Evolutionary conservation across 2,797 vertebrate species (phyloP).

Genomic region (Lutjanus argentimaculatus): DNA sequence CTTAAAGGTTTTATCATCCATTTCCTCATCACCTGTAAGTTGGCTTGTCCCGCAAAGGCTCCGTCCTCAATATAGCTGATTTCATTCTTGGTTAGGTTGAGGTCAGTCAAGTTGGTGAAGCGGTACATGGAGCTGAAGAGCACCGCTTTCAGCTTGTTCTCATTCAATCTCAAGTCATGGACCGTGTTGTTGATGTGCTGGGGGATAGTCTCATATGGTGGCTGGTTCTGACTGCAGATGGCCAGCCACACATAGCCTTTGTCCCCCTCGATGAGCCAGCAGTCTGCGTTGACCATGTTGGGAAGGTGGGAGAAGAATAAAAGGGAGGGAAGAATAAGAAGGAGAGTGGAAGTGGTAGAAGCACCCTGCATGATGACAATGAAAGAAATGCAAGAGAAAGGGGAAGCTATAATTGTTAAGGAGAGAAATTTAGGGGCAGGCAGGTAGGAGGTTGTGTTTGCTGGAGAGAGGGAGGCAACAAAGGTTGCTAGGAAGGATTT

Average conservation of each 20-base stretch:
- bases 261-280: constrained; percentile 99
- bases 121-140: constrained; percentile 96
- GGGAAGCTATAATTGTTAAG: constrained; percentile 6
- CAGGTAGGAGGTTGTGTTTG: constrained; percentile 36
- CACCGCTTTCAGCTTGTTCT: constrained; percentile 98
- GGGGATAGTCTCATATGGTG: constrained; percentile 97
- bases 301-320: constrained; percentile 80
- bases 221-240: constrained; percentile 99
- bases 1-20: not conserved
- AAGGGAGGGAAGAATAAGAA: constrained; percentile 81
- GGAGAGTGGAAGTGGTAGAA: constrained; percentile 50
- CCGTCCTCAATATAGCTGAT: constrained; percentile 98
- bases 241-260: constrained; percentile 99
- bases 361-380: constrained; percentile 69
- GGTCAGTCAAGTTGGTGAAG: constrained; percentile 97
- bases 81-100: constrained; percentile 99
- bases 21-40: constrained; percentile 89
- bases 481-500: constrained; percentile 29
- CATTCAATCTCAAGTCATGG: constrained; percentile 96
- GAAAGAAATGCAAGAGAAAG: constrained; percentile 6
- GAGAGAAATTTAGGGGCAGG: constrained; percentile 4
- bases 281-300: constrained; percentile 88
- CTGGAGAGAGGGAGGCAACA: constrained; percentile 46
- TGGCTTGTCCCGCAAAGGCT: constrained; percentile 95
- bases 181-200: constrained; percentile 99